Base-by-base conservation (phyloP, 2,797 vertebrate species). In the Aythya fuligula region DNA sequence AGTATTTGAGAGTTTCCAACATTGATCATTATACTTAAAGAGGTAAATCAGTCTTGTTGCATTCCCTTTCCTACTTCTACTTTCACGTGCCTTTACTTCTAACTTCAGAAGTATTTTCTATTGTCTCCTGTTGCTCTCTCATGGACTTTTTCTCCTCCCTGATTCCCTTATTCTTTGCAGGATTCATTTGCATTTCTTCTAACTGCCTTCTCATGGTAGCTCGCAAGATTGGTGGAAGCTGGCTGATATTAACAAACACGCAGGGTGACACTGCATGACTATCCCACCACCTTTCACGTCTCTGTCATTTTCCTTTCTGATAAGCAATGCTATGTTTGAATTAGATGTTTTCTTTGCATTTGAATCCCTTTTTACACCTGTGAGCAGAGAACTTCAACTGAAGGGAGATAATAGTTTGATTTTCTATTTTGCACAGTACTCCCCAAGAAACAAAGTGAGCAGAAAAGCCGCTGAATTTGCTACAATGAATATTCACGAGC, bases 401-500 rank as follows among this genome's bases (percentile, higher is more conserved):
- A 67, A 71, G 57, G 25, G 47, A 85, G 17, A 13, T 54, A 56
- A 19, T 58, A 51, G 58, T 21, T 36, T 36, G 36, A 36, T 36
- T 71, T 61, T 60, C 3, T 39, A 24, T 41, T 25, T 65, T 85
- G 54, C 34, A 8, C 5, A 17, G 51, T 19, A 74, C 53, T 80
- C 41, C 80, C 47, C 22, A 76, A 83, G 95, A 91, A 81, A 41
- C 8, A 77, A 67, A 64, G 60, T 1, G 9, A 82, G 86, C 74
- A 92, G 74, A 92, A 94, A 80, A 94, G 82, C 95, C 87, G 43
- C 69, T 34, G 77, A 43, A 90, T 96, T 96, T 96, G 53, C 90
- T 85, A 73, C 70, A 83, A 95, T 94, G 85, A 93, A 95, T 95
- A 96, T 96, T 95, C 91, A 95, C 49, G 30, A 76, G 87, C 81